Base-by-base conservation (phyloP, 2,888 invertebrate species). In the Lymantria monacha region DNA sequence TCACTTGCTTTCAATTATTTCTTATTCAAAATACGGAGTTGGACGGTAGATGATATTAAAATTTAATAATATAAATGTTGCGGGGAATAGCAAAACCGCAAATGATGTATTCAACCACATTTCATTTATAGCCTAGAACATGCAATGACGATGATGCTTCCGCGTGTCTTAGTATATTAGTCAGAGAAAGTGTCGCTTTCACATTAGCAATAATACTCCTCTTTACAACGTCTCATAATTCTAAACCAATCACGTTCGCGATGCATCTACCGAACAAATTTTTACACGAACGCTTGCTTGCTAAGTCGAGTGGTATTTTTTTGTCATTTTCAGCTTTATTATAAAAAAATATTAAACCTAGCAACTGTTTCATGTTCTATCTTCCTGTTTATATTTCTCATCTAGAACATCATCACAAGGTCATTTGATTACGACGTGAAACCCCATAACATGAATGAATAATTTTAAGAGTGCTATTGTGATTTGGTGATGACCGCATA, bases 261-360 rank as follows among this genome's bases (percentile, higher is more conserved):
- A 85, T 88, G 87, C 84, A 88, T 81, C 73, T 65, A 65, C 73
- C 73, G 69, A 57, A 57, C 59, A 73, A 72, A 79, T 77, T 72
- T 70, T 79, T 81, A 81, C 76, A 82, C 74, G 71, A 79, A 72
- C 72, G 87, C 86, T 87, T 85, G 87, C 88, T 86, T 87, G 84
- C 83, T 79, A 75, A 74, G 73, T 78, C 75, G 78, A 79, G 76
- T 79, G 75, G 70, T 75, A 73, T 70, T 66, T 72, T 59, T 12
- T 59, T 12, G 60, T 74, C 80, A 69, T 72, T 81, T 82, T 78
- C 75, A 78, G 82, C 83, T 82, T 85, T 63, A 61, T 76, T 65
- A 57, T 69, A 62, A 67, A 66, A 66, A 69, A 63, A 68, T 74
- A 61, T 73, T 74, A 61, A 73, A 69, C 70, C 70, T 69, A 68